These are phyloP conservation scores for Trichonephila clavipes DNA, from an alignment of 1,140 invertebrate genomes.

Conservation along the genomic window DNA sequence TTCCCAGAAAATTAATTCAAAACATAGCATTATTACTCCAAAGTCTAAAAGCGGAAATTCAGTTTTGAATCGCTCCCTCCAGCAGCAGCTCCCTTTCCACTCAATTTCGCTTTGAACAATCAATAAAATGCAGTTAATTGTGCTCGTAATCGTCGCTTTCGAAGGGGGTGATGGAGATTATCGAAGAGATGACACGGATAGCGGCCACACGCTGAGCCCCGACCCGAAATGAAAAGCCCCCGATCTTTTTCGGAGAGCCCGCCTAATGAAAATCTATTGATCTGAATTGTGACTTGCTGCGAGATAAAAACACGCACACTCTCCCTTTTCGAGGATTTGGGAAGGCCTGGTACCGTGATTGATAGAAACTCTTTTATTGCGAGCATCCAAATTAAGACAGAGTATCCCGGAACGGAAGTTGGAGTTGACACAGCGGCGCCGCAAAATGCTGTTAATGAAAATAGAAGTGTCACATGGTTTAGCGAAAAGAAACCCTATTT, in stretches of 20 bases:
- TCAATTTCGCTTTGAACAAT: slow-evolving; percentile 68
- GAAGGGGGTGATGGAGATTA: slow-evolving; percentile 44
- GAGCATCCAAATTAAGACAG: slow-evolving; percentile 58
- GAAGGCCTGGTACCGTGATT: neutral
- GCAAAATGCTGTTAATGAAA: slow-evolving; percentile 35
- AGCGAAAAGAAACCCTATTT: neutral
- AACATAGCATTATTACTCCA: too few relatives aligned
- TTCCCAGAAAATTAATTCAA: too few relatives aligned
- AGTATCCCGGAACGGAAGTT: slow-evolving; percentile 18
- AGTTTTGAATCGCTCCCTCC: slow-evolving; percentile 34
- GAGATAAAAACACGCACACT: slow-evolving; percentile 51
- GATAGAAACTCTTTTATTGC: slow-evolving; percentile 33
- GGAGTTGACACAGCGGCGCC: neutral
- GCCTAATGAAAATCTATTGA: slow-evolving; percentile 70
- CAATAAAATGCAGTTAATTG: slow-evolving; percentile 69
- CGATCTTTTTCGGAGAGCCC: slow-evolving; percentile 56
- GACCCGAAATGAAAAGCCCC: slow-evolving; percentile 40
- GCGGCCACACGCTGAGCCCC: slow-evolving; percentile 30
- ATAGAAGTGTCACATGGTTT: slow-evolving; percentile 1
- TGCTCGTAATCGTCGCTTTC: slow-evolving; percentile 61
- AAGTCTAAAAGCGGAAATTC: neutral
- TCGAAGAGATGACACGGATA: slow-evolving; percentile 25
- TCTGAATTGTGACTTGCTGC: neutral
- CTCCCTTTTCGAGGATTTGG: neutral
- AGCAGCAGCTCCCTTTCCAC: neutral